phyloP scores from a whole-genome alignment of 2,888 invertebrate genomes.

The Folsomia candida region DNA sequence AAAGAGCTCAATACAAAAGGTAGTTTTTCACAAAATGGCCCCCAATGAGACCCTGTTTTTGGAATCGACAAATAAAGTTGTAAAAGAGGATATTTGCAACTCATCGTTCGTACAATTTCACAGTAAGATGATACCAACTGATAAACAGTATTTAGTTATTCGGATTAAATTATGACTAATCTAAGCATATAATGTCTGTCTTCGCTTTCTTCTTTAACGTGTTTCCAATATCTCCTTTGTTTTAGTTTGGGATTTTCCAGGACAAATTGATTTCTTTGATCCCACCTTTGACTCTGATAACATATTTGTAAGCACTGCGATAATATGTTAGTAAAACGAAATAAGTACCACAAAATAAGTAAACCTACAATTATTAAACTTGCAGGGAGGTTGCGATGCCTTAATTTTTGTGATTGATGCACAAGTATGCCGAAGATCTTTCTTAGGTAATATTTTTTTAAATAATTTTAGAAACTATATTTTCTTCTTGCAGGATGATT shows the following conservation, averaged over 20 bases:
- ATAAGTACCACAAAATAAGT: too few relatives aligned
- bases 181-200: too few relatives aligned
- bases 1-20: constrained; percentile 98
- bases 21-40: constrained; percentile 99
- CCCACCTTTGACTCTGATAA: constrained; percentile 91
- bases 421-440: constrained; percentile 60
- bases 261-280: constrained; percentile 97
- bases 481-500: constrained; percentile 72
- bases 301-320: too few relatives aligned
- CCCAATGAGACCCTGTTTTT: constrained; percentile 98
- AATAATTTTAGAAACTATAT: background rate
- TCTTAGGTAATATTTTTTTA: background rate
- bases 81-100: constrained; percentile 96
- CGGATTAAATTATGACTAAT: too few relatives aligned
- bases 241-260: constrained; percentile 99
- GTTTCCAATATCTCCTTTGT: too few relatives aligned
- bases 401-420: constrained; percentile 99
- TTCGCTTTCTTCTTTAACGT: too few relatives aligned
- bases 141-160: too few relatives aligned
- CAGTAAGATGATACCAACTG: too few relatives aligned
- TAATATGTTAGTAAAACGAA: too few relatives aligned
- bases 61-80: constrained; percentile 97
- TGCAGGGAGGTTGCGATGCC: constrained; percentile 95
- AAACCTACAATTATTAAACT: too few relatives aligned
- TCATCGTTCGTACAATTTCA: constrained; percentile 98